phyloP scores from a whole-genome alignment of 2,888 invertebrate genomes.

The Psylliodes chrysocephalus region DNA sequence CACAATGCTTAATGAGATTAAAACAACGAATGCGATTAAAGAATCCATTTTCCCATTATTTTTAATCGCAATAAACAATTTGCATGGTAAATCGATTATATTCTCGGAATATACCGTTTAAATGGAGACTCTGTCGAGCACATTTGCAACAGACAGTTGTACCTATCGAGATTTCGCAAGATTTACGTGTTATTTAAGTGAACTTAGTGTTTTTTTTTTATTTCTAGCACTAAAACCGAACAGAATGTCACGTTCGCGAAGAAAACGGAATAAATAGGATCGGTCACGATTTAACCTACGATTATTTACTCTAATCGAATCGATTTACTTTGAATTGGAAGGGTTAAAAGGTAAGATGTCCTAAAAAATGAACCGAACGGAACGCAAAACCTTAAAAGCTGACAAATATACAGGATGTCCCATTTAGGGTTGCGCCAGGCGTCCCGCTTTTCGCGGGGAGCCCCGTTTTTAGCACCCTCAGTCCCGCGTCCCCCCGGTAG shows the following conservation, averaged over 20 bases:
- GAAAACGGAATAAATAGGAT: not conserved
- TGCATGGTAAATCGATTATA: not conserved
- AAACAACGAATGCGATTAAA: not conserved
- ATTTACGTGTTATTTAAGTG: conserved; percentile 4
- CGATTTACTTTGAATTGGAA: not conserved
- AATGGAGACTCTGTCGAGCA: not conserved
- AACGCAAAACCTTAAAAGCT: too few species aligned
- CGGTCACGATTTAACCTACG: not conserved
- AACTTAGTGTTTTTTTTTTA: not conserved
- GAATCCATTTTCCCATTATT: not conserved
- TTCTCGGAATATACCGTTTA: not conserved
- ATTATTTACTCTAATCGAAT: not conserved
- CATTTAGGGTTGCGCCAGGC: too few species aligned
- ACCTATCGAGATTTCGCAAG: conserved; percentile 3
- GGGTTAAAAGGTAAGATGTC: not conserved
- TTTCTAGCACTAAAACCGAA: not conserved
- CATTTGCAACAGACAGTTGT: not conserved
- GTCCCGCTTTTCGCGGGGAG: too few species aligned
- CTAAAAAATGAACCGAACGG: too few species aligned
- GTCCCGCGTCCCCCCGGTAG: too few species aligned
- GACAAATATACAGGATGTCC: too few species aligned
- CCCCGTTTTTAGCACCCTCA: too few species aligned
- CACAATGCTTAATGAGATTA: not conserved
- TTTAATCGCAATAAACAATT: not conserved
- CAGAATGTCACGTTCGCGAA: conserved; percentile 2